Percentiles rank a stretch among this genome's conserved stretches.
Conservation (phyloP, 2,113 vertebrate species). For the Phoenicopterus ruber region DNA sequence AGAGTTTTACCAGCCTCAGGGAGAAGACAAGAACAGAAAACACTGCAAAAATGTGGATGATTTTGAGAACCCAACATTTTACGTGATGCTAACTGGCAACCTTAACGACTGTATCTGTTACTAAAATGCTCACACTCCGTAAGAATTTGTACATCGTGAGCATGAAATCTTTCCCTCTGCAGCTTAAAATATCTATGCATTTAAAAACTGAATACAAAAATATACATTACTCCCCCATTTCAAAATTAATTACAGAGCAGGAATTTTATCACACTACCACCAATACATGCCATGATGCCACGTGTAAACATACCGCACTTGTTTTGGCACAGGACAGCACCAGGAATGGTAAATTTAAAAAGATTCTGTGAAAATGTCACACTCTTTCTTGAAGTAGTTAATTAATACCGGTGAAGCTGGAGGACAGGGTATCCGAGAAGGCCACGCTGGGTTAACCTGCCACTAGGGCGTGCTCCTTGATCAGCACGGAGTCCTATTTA, state of each 20-base stretch:
- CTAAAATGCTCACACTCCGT: not conserved
- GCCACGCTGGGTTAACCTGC: not conserved
- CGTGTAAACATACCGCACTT: not conserved
- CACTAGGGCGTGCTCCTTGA: not conserved
- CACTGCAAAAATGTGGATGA: not conserved
- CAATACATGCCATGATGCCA: not conserved
- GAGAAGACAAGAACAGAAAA: not conserved
- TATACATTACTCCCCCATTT: not conserved
- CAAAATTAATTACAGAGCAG: not conserved
- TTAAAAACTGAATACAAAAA: not conserved
- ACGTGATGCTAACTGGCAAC: not conserved
- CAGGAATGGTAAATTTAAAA: not conserved
- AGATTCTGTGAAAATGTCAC: not conserved
- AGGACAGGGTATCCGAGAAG: not conserved
- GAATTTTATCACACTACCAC: not conserved
- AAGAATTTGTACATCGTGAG: not conserved
- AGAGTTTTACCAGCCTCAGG: not conserved
- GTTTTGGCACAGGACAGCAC: not conserved
- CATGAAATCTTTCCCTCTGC: not conserved
- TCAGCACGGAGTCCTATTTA: not conserved
- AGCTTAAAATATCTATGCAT: not conserved
- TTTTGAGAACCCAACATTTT: not conserved
- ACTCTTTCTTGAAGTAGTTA: not conserved
- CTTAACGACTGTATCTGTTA: not conserved
- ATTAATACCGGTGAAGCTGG: not conserved